Percentiles rank a stretch among this genome's conserved stretches.
Evolutionary conservation across 1,140 invertebrate genomes (phyloP).

Genomic region (Melanaphis sacchari): DNA sequence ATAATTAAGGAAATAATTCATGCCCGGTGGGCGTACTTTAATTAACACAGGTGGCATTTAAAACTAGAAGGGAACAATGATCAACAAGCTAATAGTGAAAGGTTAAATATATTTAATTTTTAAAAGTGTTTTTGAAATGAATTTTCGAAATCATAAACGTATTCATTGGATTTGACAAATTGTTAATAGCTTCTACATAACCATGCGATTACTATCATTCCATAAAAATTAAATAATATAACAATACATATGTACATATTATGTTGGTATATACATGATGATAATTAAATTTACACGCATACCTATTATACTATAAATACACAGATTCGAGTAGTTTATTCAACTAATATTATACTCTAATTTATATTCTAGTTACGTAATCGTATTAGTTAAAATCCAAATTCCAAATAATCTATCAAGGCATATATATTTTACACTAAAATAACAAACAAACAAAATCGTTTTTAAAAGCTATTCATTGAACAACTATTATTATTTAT

Average conservation of each 20-base stretch:
- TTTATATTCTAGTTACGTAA: neutral
- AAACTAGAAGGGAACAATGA: slow-evolving; percentile 39
- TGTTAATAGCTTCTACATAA: slow-evolving; percentile 22
- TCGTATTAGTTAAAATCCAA: neutral
- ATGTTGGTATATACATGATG: neutral
- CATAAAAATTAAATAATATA: neutral
- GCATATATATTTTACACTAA: neutral
- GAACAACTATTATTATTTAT: too few species aligned
- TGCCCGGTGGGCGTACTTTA: slow-evolving; percentile 47
- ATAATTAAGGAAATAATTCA: slow-evolving; percentile 42
- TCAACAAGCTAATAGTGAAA: slow-evolving; percentile 47
- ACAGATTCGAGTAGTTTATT: neutral
- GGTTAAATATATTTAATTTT: slow-evolving; percentile 32
- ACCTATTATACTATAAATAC: neutral
- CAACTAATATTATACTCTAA: neutral
- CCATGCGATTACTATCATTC: neutral
- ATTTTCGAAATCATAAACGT: slow-evolving; percentile 38
- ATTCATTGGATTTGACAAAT: slow-evolving; percentile 30
- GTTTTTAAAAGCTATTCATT: neutral
- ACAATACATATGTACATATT: neutral
- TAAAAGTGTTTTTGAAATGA: neutral
- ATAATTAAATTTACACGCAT: neutral
- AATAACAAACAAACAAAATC: neutral
- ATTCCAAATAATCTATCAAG: neutral
- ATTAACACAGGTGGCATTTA: slow-evolving; percentile 49